A percentile compares a stretch with the other conserved stretches of the same genome.
phyloP scores from a whole-genome alignment of 2,113 vertebrate genomes.

The Sprattus sprattus region DNA sequence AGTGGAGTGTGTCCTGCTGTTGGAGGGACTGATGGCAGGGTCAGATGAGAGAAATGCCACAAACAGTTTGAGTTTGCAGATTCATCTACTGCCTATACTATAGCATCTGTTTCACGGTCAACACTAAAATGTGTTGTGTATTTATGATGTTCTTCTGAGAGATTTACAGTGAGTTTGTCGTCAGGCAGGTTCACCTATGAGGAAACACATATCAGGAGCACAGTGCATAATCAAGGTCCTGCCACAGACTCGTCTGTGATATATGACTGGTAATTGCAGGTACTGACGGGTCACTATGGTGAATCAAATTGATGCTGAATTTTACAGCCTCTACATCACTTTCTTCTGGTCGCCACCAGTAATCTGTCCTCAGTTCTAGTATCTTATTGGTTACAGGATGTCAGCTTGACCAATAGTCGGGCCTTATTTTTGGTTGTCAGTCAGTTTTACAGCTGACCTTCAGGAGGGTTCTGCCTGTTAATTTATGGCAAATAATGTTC shows the following conservation, averaged over 20 bases:
- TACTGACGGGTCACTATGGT: conserved; percentile 6
- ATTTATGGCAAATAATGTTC: conserved; percentile 84
- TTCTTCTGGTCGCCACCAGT: conserved; percentile 4
- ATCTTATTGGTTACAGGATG: not conserved
- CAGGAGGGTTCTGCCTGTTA: conserved; percentile 73
- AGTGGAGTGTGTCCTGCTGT: conserved; percentile 40
- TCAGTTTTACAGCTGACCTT: conserved; percentile 80
- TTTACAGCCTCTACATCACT: conserved; percentile 5
- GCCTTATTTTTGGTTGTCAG: conserved; percentile 56
- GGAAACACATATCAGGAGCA: not conserved
- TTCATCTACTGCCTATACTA: not conserved
- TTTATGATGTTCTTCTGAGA: not conserved
- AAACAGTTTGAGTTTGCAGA: not conserved
- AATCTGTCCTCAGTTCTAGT: not conserved
- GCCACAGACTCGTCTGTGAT: not conserved
- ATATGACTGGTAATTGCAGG: not conserved
- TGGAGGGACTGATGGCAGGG: not conserved
- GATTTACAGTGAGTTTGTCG: not conserved
- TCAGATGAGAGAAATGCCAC: not conserved
- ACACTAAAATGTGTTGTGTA: not conserved
- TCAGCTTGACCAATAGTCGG: conserved; percentile 5
- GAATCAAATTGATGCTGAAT: conserved; percentile 12
- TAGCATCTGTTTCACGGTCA: not conserved
- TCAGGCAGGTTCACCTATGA: not conserved
- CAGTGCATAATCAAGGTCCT: not conserved